Conservation (phyloP, 2,113 vertebrate genomes). For the Centropus bengalensis region DNA sequence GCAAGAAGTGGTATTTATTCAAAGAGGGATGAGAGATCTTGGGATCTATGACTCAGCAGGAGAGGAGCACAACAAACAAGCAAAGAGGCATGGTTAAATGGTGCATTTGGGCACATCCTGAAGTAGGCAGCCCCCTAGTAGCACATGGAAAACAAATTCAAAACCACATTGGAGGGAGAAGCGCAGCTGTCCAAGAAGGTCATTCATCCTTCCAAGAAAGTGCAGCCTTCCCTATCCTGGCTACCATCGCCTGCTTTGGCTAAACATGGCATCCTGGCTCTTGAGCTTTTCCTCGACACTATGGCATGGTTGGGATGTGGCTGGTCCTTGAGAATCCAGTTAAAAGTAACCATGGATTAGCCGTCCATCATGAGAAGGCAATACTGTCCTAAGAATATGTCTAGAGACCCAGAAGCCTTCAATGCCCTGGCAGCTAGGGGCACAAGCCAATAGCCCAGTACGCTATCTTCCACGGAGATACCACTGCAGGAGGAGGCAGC, state of each 20-base stretch:
- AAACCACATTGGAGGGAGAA: neutral
- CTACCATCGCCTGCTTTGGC: neutral
- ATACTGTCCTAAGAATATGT: fast-evolving
- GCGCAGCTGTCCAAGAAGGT: neutral
- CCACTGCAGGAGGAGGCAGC: neutral
- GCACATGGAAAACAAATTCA: neutral
- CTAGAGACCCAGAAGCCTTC: neutral
- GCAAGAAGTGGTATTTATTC: neutral
- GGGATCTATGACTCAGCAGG: neutral
- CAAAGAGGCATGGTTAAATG: neutral
- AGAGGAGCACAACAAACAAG: neutral
- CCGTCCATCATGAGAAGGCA: neutral
- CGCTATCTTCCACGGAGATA: neutral
- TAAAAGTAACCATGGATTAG: neutral
- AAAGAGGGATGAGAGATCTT: neutral
- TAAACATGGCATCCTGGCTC: neutral
- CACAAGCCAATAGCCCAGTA: neutral
- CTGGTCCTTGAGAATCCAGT: neutral
- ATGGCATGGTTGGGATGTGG: neutral
- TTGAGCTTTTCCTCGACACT: neutral
- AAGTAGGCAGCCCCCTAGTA: neutral
- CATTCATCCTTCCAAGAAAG: neutral
- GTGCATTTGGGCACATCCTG: neutral
- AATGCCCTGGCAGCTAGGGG: neutral
- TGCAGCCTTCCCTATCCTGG: neutral